phyloP scores from a whole-genome alignment of 2,888 invertebrate genomes.

The Lamproptera curius region DNA sequence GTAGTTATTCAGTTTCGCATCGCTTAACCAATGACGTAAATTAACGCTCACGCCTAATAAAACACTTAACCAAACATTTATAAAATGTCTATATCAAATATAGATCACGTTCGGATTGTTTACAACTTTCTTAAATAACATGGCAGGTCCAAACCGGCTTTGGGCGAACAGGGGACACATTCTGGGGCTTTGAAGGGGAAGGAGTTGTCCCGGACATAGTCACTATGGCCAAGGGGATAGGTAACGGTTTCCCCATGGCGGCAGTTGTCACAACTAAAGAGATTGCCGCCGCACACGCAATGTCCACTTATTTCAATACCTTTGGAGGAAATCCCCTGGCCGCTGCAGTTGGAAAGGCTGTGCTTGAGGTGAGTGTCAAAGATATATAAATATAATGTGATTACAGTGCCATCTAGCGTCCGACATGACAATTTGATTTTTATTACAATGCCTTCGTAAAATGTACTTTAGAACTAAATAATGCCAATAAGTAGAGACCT shows the following conservation, averaged over 20 bases:
- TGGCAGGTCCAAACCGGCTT: slow-evolving; percentile 95
- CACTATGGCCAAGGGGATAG: slow-evolving; percentile 96
- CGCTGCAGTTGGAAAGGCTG: slow-evolving; percentile 92
- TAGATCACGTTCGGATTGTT: too few relatives aligned
- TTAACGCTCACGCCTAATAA: background rate
- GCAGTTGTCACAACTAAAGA: slow-evolving; percentile 95
- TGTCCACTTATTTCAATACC: slow-evolving; percentile 94
- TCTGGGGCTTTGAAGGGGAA: slow-evolving; percentile 97
- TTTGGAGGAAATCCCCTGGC: slow-evolving; percentile 97
- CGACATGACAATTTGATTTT: too few relatives aligned
- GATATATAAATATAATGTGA: too few relatives aligned
- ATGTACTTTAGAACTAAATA: too few relatives aligned
- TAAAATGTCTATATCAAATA: too few relatives aligned
- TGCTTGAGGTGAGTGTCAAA: slow-evolving; percentile 95
- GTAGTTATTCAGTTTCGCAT: background rate
- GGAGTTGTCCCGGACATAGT: slow-evolving; percentile 94
- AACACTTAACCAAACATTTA: too few relatives aligned
- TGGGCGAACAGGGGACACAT: slow-evolving; percentile 94
- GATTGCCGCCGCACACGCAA: slow-evolving; percentile 87
- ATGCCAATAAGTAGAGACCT: too few relatives aligned
- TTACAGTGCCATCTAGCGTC: too few relatives aligned
- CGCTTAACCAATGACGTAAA: background rate
- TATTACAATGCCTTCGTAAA: too few relatives aligned
- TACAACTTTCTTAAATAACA: background rate
- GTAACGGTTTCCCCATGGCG: slow-evolving; percentile 97